Percentiles rank a stretch among this genome's conserved stretches.
phyloP scores from a whole-genome alignment of 1,140 invertebrate genomes.

The Euwallacea fornicatus region DNA sequence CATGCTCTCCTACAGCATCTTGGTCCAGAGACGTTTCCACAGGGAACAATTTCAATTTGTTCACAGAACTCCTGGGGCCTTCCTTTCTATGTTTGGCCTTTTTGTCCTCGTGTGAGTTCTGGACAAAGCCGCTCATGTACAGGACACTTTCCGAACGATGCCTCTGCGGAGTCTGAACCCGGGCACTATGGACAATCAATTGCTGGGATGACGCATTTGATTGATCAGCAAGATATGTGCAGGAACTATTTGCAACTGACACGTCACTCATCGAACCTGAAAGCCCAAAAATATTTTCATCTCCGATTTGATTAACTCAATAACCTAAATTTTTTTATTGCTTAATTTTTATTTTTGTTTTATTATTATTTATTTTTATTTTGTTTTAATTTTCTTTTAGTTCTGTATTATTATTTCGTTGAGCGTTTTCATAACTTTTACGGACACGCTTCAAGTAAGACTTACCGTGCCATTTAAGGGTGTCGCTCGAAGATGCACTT shows the following conservation, averaged over 20 bases:
- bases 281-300: background rate
- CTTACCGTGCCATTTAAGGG: conserved; percentile 75
- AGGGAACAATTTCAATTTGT: conserved; percentile 60
- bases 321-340: conserved; percentile 4
- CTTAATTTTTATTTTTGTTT: too few relatives aligned
- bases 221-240: conserved; percentile 46
- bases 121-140: conserved; percentile 58
- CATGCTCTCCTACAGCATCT: conserved; percentile 39
- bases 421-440: too few relatives aligned
- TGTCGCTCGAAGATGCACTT: conserved; percentile 76
- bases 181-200: conserved; percentile 76
- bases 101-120: conserved; percentile 25
- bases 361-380: background rate
- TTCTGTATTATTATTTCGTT: background rate
- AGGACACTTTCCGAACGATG: conserved; percentile 80
- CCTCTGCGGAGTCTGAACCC: conserved; percentile 77
- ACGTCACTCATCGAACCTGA: conserved; percentile 69
- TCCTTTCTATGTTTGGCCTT: conserved; percentile 49
- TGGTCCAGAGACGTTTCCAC: conserved; percentile 64
- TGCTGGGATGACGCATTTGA: conserved; percentile 56
- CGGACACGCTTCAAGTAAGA: too few relatives aligned
- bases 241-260: conserved; percentile 62
- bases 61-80: conserved; percentile 53
- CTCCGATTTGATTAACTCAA: background rate
- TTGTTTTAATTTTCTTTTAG: background rate